These are phyloP conservation scores for Tragelaphus buxtoni DNA, from an alignment of 2,113 vertebrate species.

Conservation along the genomic window DNA sequence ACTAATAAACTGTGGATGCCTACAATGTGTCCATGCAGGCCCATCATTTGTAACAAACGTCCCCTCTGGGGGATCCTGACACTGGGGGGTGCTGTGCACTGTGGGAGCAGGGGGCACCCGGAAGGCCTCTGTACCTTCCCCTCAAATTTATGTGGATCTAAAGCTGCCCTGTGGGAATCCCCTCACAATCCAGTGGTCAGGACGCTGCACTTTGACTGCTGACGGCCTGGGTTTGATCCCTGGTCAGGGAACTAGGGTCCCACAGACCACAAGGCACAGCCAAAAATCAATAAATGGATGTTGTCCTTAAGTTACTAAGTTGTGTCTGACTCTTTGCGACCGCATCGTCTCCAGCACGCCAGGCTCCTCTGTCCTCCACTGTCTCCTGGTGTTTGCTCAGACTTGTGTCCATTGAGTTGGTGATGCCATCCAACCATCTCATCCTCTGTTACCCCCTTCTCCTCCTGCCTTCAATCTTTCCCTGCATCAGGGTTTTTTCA, in stretches of 20 bases:
- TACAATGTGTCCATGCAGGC: accelerated
- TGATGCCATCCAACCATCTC: not conserved
- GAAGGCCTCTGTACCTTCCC: not conserved
- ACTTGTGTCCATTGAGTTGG: accelerated
- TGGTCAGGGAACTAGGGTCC: not conserved
- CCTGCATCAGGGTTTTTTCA: not conserved
- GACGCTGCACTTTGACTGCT: accelerated
- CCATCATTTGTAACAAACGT: not conserved
- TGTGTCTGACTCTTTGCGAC: not conserved
- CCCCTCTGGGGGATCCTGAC: too few species aligned
- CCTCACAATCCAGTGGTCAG: not conserved
- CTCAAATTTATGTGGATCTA: not conserved
- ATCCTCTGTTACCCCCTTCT: not conserved
- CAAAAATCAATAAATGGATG: not conserved
- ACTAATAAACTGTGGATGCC: not conserved
- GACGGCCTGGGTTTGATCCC: not conserved
- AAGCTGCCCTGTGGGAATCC: not conserved
- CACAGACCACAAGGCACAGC: not conserved
- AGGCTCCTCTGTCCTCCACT: not conserved
- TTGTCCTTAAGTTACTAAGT: not conserved
- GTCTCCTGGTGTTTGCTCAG: not conserved
- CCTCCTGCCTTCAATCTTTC: not conserved
- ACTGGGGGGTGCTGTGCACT: too few species aligned
- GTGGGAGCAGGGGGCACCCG: accelerated
- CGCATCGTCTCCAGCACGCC: accelerated